Evolutionary conservation across 2,113 vertebrate genomes (phyloP).

Genomic region (Eubucco bourcierii): DNA sequence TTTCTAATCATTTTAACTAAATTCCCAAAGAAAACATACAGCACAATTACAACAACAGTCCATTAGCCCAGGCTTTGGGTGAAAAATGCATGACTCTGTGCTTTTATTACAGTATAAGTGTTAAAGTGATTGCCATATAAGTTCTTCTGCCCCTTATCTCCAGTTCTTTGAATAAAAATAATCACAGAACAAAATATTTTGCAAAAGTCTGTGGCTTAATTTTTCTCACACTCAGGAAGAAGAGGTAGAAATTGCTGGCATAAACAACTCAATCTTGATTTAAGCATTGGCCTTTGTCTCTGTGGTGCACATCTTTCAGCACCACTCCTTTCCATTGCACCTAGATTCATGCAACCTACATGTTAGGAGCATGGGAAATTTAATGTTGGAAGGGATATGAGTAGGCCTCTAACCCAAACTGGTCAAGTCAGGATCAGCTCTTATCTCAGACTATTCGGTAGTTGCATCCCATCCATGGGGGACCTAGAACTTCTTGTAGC

Average conservation of each 20-base stretch:
- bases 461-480: background rate
- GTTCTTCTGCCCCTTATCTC: background rate
- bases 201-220: background rate
- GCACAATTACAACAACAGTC: background rate
- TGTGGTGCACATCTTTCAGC: background rate
- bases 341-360: background rate
- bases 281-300: background rate
- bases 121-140: background rate
- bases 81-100: background rate
- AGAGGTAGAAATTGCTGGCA: background rate
- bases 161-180: background rate
- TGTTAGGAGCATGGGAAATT: background rate
- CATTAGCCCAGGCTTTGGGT: background rate
- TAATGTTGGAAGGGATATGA: background rate
- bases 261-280: background rate
- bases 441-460: background rate
- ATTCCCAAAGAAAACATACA: background rate
- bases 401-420: background rate
- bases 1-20: background rate
- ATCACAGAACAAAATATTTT: background rate
- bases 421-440: background rate
- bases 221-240: background rate
- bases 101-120: background rate
- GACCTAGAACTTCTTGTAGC: background rate
- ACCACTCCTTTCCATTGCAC: background rate